Evolutionary conservation across 2,797 vertebrate species (phyloP).

Genomic region (Neosalanx taihuensis): DNA sequence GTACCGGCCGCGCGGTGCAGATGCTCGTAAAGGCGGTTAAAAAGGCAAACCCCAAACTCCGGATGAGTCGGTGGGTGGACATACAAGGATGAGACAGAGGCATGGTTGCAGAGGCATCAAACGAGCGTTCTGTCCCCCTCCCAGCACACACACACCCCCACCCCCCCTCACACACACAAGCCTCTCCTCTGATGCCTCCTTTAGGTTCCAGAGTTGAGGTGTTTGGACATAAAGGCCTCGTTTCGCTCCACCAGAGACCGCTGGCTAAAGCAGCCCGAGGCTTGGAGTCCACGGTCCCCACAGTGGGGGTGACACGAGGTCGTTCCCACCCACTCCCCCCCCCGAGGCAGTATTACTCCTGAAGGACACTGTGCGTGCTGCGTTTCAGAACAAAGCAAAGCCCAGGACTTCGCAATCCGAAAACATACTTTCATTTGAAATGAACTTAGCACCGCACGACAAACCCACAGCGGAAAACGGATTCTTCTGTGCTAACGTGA

Average conservation of each 20-base stretch:
- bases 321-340: not conserved
- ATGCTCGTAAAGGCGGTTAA: too few relatives aligned
- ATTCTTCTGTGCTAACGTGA: not conserved
- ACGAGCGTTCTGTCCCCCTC: too few relatives aligned
- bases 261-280: constrained; percentile 32
- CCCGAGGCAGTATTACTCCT: constrained; percentile 31
- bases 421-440: not conserved
- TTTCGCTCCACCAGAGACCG: constrained; percentile 16
- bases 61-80: not conserved
- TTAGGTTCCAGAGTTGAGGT: not conserved
- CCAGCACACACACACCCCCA: too few relatives aligned
- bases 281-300: constrained; percentile 12
- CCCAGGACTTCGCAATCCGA: not conserved
- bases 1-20: too few relatives aligned
- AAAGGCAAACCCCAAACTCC: too few relatives aligned
- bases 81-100: constrained; percentile 2
- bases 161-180: too few relatives aligned
- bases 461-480: not conserved
- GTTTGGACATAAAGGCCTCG: constrained; percentile 19
- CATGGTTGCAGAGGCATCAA: too few relatives aligned
- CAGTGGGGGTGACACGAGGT: constrained; percentile 28
- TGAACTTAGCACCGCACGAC: not conserved
- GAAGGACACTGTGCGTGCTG: not conserved
- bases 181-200: not conserved
- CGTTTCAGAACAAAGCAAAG: not conserved